A percentile compares a stretch with the other conserved stretches of the same genome.
Evolutionary conservation across 2,113 vertebrate species (phyloP).

Genomic region (Vanacampus margaritifer): DNA sequence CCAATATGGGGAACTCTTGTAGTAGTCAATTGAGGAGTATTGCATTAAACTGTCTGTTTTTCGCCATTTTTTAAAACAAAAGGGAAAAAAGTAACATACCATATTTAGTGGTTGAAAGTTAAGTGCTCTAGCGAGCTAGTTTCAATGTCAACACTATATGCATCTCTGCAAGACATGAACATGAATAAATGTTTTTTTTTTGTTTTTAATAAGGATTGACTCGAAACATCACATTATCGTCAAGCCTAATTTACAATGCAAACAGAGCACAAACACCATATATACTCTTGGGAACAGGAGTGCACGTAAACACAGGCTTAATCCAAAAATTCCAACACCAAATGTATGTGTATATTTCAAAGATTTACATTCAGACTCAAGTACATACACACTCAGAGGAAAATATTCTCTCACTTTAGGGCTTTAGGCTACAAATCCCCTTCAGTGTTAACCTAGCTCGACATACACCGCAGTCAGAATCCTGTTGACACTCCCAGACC

Average conservation of each 20-base stretch:
- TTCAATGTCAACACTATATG: no score
- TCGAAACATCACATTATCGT: slow-evolving; percentile 55
- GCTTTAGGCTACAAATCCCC: slow-evolving; percentile 55
- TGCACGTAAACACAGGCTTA: slow-evolving; percentile 44
- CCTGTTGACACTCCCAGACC: slow-evolving; percentile 62
- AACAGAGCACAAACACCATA: slow-evolving; percentile 37
- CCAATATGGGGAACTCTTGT: no score
- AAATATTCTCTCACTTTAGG: slow-evolving; percentile 46
- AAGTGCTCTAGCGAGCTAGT: no score
- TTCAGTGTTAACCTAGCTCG: slow-evolving; percentile 36
- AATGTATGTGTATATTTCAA: slow-evolving; percentile 31
- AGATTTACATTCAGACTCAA: slow-evolving; percentile 9
- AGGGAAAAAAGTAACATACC: no score
- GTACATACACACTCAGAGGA: slow-evolving; percentile 58
- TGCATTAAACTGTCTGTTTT: no score
- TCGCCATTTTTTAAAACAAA: no score
- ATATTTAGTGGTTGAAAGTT: no score
- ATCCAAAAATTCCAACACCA: slow-evolving; percentile 37
- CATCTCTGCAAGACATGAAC: slow-evolving; percentile 46
- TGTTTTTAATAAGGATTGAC: slow-evolving; percentile 69
- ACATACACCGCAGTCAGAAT: slow-evolving; percentile 41
- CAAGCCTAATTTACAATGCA: slow-evolving; percentile 65
- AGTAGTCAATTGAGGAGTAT: no score
- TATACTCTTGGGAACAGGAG: slow-evolving; percentile 19
- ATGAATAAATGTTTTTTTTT: slow-evolving; percentile 71